Percentiles rank a stretch among this genome's conserved stretches.
Evolutionary conservation across 2,797 vertebrate genomes (phyloP).

Genomic region (Acanthurus tractus): DNA sequence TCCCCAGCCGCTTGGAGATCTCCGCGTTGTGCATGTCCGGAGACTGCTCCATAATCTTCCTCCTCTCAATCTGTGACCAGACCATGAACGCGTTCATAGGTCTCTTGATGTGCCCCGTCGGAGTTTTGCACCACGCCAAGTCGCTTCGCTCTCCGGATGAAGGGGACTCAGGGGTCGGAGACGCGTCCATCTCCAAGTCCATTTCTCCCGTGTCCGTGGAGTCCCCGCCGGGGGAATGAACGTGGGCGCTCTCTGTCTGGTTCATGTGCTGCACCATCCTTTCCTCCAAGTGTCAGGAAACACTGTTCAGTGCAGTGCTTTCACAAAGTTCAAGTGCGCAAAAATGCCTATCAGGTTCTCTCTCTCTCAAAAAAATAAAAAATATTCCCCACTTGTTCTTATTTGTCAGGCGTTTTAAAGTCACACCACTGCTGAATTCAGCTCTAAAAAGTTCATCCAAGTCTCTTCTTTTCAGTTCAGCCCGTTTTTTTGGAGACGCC

Average conservation of each 20-base stretch:
- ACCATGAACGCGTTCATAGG: conserved; percentile 97
- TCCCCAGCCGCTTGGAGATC: conserved; percentile 98
- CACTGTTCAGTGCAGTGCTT: conserved; percentile 43
- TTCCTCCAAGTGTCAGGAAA: conserved; percentile 68
- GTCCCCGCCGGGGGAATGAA: conserved; percentile 91
- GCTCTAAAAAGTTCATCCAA: conserved; percentile 75
- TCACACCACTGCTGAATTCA: conserved; percentile 23
- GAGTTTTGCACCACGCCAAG: conserved; percentile 97
- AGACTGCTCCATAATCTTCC: conserved; percentile 98
- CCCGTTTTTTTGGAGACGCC: conserved; percentile 33
- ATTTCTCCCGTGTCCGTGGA: conserved; percentile 94
- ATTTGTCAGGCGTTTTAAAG: conserved; percentile 30
- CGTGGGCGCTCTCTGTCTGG: conserved; percentile 92
- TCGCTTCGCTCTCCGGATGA: conserved; percentile 92
- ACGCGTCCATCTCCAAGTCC: conserved; percentile 95
- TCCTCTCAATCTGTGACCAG: conserved; percentile 94
- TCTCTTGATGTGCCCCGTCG: conserved; percentile 96
- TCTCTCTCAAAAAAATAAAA: conserved; percentile 8
- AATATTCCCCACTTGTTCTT: conserved; percentile 52
- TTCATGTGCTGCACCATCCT: conserved; percentile 95
- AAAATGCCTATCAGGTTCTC: conserved; percentile 15
- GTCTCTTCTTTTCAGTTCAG: conserved; percentile 57
- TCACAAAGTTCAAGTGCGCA: conserved; percentile 59
- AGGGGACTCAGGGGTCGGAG: conserved; percentile 92
- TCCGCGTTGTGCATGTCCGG: conserved; percentile 99